phyloP scores from a whole-genome alignment of 1,140 invertebrate genomes.

The Limonius californicus region DNA sequence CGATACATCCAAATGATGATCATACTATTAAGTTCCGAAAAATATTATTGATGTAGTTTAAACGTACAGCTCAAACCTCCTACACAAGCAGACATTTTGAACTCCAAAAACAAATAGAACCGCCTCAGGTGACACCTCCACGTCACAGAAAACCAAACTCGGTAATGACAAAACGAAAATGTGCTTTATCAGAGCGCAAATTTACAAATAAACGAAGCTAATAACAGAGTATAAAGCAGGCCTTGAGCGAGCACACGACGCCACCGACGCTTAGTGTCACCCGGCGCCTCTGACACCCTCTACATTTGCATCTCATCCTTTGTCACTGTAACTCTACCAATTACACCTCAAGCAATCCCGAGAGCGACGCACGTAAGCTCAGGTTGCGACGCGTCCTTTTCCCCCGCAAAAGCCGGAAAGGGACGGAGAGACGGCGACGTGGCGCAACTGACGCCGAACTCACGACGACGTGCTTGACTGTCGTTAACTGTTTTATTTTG shows the following conservation, averaged over 20 bases:
- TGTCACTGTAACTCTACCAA: slow-evolving; percentile 29
- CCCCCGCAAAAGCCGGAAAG: not conserved
- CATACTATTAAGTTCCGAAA: no score
- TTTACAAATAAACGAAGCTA: slow-evolving; percentile 36
- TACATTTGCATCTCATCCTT: slow-evolving; percentile 30
- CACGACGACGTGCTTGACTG: slow-evolving; percentile 22
- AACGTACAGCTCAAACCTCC: no score
- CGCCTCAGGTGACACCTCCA: no score
- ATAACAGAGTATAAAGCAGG: slow-evolving; percentile 28
- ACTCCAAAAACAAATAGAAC: no score
- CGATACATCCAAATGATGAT: no score
- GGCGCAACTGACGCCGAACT: not conserved
- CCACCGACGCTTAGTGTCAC: slow-evolving; percentile 25
- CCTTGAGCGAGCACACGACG: slow-evolving; percentile 23
- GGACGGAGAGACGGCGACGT: no score
- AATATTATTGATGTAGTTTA: no score
- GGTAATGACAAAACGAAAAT: slow-evolving; percentile 1
- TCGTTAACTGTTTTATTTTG: slow-evolving; percentile 29
- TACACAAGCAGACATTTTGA: no score
- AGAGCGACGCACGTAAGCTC: slow-evolving; percentile 12
- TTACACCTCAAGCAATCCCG: slow-evolving; percentile 20
- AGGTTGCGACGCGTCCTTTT: not conserved
- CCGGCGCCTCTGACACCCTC: slow-evolving; percentile 20
- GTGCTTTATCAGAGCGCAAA: slow-evolving; percentile 33
- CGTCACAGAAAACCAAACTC: not conserved